Evolutionary conservation across 2,113 vertebrate genomes (phyloP).

Genomic region (Phalacrocorax aristotelis): DNA sequence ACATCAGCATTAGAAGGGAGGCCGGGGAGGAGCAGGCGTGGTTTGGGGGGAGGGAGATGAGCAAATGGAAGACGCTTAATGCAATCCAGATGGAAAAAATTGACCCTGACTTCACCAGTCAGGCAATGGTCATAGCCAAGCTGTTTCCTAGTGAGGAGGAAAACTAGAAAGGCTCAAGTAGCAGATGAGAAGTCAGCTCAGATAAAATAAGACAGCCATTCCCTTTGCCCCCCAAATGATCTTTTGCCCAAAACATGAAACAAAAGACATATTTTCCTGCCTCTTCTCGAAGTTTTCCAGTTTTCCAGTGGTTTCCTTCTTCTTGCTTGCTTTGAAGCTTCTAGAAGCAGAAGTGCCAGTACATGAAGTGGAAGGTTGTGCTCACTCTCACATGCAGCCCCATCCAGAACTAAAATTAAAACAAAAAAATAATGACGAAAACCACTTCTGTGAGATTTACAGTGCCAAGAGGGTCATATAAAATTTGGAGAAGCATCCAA

Average conservation of each 20-base stretch:
- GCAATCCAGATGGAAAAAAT: slow-evolving; percentile 65
- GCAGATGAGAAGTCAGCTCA: slow-evolving; percentile 36
- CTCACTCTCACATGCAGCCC: not conserved
- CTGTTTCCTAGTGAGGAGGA: slow-evolving; percentile 56
- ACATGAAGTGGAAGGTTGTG: not conserved
- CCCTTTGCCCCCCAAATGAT: slow-evolving; percentile 26
- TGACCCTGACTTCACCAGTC: slow-evolving; percentile 68
- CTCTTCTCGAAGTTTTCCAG: not conserved
- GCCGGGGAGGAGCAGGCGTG: not conserved
- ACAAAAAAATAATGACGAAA: slow-evolving; percentile 16
- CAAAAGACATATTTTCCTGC: not conserved
- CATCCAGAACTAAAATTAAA: not conserved
- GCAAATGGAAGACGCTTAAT: slow-evolving; percentile 64
- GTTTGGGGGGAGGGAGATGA: slow-evolving; percentile 57
- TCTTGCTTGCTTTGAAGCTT: not conserved
- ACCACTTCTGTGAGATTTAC: not conserved
- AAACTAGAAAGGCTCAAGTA: slow-evolving; percentile 31
- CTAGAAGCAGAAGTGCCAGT: not conserved
- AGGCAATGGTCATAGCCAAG: slow-evolving; percentile 44
- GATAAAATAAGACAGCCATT: slow-evolving; percentile 41
- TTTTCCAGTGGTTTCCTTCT: not conserved
- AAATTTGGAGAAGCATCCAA: slow-evolving; percentile 44
- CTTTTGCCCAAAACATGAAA: not conserved
- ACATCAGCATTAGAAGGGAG: slow-evolving; percentile 31
- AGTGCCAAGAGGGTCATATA: not conserved